Percentiles rank a stretch among this genome's conserved stretches.
Conservation (phyloP, 2,797 vertebrate species). For the Melopsittacus undulatus region DNA sequence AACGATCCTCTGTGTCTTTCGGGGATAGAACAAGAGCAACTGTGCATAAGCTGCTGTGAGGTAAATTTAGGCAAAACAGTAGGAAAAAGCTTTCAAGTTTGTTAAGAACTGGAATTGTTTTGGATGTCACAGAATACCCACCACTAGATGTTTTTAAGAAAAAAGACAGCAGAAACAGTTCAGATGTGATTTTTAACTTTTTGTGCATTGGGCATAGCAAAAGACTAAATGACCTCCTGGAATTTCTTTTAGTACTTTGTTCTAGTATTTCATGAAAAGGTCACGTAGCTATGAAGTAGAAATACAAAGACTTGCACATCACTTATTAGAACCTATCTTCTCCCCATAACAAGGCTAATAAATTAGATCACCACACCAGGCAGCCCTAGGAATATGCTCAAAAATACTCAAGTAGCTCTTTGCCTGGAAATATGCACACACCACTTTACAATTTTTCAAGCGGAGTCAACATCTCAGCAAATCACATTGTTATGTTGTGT, state of each 20-base stretch:
- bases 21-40: background rate
- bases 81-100: background rate
- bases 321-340: background rate
- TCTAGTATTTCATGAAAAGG: background rate
- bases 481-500: slow-evolving; percentile 63
- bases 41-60: background rate
- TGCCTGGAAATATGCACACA: background rate
- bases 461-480: slow-evolving; percentile 62
- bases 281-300: background rate
- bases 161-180: background rate
- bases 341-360: background rate
- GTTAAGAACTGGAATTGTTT: background rate
- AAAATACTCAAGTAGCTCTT: background rate
- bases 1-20: background rate
- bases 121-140: background rate
- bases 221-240: background rate
- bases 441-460: background rate
- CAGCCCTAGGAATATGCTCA: background rate
- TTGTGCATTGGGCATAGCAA: background rate
- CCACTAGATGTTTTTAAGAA: background rate
- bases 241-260: background rate
- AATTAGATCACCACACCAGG: background rate
- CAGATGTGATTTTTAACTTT: background rate
- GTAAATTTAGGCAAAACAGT: background rate
- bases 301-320: background rate